Percentiles rank a stretch among this genome's conserved stretches.
Conservation (phyloP, 2,797 vertebrate species). For the Pseudomugil gertrudae region DNA sequence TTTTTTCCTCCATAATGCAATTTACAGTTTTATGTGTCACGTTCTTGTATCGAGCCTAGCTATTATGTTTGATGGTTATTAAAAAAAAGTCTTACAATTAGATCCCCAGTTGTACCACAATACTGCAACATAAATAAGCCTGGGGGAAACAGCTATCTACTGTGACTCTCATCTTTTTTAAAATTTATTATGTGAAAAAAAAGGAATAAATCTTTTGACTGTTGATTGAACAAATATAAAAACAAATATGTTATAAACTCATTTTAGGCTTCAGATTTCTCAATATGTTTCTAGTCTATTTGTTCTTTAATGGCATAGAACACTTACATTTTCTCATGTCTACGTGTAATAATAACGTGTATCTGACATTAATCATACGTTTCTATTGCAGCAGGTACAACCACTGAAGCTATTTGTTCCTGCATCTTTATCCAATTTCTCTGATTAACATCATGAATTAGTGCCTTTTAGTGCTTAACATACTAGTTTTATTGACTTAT, state of each 20-base stretch:
- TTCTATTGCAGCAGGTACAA: neutral
- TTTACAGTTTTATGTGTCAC: slow-evolving; percentile 34
- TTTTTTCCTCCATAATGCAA: slow-evolving; percentile 41
- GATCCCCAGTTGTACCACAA: slow-evolving; percentile 27
- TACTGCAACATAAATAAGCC: slow-evolving; percentile 13
- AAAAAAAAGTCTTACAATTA: slow-evolving; percentile 26
- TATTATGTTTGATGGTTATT: slow-evolving; percentile 38
- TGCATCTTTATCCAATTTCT: neutral
- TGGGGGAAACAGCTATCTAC: slow-evolving; percentile 8
- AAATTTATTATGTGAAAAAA: no score
- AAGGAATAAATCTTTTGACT: neutral
- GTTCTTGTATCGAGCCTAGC: slow-evolving; percentile 45
- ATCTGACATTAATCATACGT: neutral
- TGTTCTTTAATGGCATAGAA: neutral
- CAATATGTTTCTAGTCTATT: neutral
- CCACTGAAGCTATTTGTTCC: neutral
- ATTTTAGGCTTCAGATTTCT: neutral
- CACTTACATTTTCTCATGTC: neutral
- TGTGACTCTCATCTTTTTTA: neutral
- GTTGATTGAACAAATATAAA: neutral
- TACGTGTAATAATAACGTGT: neutral
- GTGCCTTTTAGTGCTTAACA: neutral
- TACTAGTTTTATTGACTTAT: neutral
- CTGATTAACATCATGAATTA: neutral
- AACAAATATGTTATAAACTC: neutral